phyloP scores from a whole-genome alignment of 2,888 invertebrate species.

The Elmis aenea region DNA sequence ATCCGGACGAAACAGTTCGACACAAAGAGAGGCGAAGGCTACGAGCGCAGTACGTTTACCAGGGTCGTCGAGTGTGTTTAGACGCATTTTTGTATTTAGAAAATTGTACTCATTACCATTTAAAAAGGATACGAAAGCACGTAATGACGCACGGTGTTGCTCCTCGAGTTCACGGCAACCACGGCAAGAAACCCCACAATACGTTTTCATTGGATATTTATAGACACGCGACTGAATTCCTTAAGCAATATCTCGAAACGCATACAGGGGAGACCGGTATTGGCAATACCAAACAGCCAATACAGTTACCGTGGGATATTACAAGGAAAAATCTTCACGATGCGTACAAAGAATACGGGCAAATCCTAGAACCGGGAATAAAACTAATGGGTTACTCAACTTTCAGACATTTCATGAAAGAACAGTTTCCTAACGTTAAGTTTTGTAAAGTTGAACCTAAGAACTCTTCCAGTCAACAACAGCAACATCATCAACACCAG shows the following conservation, averaged over 20 bases:
- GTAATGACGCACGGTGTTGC: constrained; percentile 75
- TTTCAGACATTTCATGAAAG: constrained; percentile 75
- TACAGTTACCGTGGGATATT: constrained; percentile 54
- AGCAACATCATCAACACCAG: constrained; percentile 46
- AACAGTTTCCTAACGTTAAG: constrained; percentile 73
- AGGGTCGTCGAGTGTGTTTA: constrained; percentile 70
- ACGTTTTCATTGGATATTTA: constrained; percentile 75
- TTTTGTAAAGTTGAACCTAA: constrained; percentile 60
- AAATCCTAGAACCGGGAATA: constrained; percentile 62
- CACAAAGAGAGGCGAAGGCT: constrained; percentile 69
- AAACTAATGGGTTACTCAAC: constrained; percentile 78
- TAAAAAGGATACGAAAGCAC: constrained; percentile 72
- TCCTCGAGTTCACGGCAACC: constrained; percentile 72
- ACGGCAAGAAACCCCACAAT: constrained; percentile 75
- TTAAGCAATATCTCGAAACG: constrained; percentile 66
- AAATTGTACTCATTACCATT: constrained; percentile 74
- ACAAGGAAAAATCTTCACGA: constrained; percentile 69
- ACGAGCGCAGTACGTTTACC: constrained; percentile 71
- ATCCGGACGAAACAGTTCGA: constrained; percentile 66
- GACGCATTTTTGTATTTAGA: constrained; percentile 75
- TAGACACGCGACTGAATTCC: constrained; percentile 70
- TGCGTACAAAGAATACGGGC: constrained; percentile 68
- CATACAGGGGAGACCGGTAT: constrained; percentile 55
- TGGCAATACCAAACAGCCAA: constrained; percentile 49
- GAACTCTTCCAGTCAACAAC: constrained; percentile 49